These are phyloP conservation scores for Jordanella pulchra DNA, from an alignment of 2,797 vertebrate species.

Conservation along the genomic window DNA sequence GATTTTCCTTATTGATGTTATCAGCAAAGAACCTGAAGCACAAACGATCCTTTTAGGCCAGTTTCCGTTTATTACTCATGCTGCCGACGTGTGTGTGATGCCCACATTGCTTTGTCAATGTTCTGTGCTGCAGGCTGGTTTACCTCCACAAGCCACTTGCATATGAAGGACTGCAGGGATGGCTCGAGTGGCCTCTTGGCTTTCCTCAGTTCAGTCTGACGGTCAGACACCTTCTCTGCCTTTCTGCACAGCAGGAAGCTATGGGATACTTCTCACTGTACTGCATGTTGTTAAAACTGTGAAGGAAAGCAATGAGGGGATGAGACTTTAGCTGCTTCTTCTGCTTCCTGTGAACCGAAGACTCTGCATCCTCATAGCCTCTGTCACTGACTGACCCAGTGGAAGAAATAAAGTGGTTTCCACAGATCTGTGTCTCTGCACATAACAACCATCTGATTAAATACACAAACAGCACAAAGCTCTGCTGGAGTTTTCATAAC, in stretches of 20 bases:
- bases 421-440: background rate
- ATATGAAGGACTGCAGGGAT: slow-evolving; percentile 42
- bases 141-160: slow-evolving; percentile 44
- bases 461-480: background rate
- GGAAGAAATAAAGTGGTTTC: slow-evolving; percentile 15
- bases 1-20: slow-evolving; percentile 16
- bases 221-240: slow-evolving; percentile 22
- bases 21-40: slow-evolving; percentile 17
- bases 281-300: slow-evolving; percentile 19
- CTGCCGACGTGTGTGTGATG: slow-evolving; percentile 39
- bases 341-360: slow-evolving; percentile 11
- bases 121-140: slow-evolving; percentile 44
- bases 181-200: too few species aligned
- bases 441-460: background rate
- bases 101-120: slow-evolving; percentile 44
- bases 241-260: slow-evolving; percentile 17
- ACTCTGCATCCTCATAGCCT: slow-evolving; percentile 15
- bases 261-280: slow-evolving; percentile 16
- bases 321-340: slow-evolving; percentile 12
- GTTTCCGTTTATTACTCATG: slow-evolving; percentile 48
- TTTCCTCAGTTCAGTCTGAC: slow-evolving; percentile 18
- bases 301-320: slow-evolving; percentile 23
- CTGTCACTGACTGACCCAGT: slow-evolving; percentile 7
- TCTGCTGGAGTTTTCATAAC: background rate
- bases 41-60: slow-evolving; percentile 35